These are phyloP conservation scores for Nannoperca australis DNA, from an alignment of 2,797 vertebrate genomes.

Conservation along the genomic window DNA sequence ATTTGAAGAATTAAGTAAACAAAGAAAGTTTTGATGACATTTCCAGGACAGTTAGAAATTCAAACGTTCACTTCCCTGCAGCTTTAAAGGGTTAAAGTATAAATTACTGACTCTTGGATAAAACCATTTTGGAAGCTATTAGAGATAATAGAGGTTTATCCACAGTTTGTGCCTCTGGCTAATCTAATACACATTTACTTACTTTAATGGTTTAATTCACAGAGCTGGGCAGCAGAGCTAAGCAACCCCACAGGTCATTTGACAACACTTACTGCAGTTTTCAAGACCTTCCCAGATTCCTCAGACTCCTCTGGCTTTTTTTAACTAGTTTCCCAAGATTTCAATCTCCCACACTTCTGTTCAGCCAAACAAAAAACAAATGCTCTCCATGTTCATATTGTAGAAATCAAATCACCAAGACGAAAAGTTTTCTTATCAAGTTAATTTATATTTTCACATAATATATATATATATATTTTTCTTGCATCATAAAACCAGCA, in stretches of 20 bases:
- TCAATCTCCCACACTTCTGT: too few species aligned
- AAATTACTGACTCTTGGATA: background rate
- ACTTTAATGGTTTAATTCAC: background rate
- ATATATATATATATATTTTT: background rate
- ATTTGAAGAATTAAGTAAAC: too few species aligned
- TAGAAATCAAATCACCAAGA: too few species aligned
- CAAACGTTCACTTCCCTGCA: background rate
- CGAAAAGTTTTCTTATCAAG: background rate
- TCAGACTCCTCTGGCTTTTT: too few species aligned
- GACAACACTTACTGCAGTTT: too few species aligned
- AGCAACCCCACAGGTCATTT: too few species aligned
- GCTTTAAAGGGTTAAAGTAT: too few species aligned
- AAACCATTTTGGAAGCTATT: background rate
- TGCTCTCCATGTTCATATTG: too few species aligned
- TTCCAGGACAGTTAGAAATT: background rate
- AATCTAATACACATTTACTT: background rate
- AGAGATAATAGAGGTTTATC: background rate
- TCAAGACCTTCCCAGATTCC: too few species aligned
- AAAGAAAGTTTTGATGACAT: background rate
- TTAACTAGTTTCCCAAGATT: too few species aligned
- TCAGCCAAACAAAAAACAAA: too few species aligned
- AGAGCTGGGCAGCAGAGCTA: background rate
- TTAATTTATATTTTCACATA: background rate
- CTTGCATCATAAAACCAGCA: background rate
- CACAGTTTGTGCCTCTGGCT: background rate